Base-by-base conservation (phyloP, 2,113 vertebrate genomes). In the Sminthopsis crassicaudata region DNA sequence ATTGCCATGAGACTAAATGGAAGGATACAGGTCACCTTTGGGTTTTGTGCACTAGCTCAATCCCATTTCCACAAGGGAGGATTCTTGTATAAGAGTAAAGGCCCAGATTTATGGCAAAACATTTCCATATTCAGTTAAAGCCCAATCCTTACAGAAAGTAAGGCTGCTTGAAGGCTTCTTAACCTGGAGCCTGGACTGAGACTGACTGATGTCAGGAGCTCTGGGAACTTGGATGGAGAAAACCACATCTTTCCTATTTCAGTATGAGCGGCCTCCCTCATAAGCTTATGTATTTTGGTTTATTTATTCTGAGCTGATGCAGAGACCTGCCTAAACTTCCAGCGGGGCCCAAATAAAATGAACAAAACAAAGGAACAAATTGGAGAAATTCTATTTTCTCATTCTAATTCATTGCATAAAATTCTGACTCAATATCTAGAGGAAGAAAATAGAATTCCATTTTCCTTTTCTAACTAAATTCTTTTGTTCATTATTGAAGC, bases 341-440 rank as follows among this genome's bases (percentile, higher is more conserved):
- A 16, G 10, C 0, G 14, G 67, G 67, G 67, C 8, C 19, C n/a
- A 8, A 22, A 36, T 2, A n/a, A 22, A 42, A 42, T 2, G n/a
- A 84, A 84, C 67, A n/a, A 84, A 36, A 12, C 11, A 30, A 30
- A 8, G 3, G 67, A 4, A 2, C 1, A 36, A 3, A 14, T 36
- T 76, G 60, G 36, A n/a, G 60, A n/a, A 76, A n/a, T 5, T 93
- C 50, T 46, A 46, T 91, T 94, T 89, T 89, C 94, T 27, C 30
- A 22, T 55, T 95, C n/a, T 93, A 95, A 96, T 93, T 93, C 95
- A 94, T 91, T 3, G 48, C 46, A 92, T 90, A 12, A 57, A 92
- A 0, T 89, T 42, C 2, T 89, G 46, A 67, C 93, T 96, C 53
- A 94, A 23, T 84, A 14, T 57, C 60, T 46, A 60, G 51, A 7